These are phyloP conservation scores for Mastigias papua DNA, from an alignment of 30 jellyfish, hydroid and myxozoan species.

Conservation along the genomic window DNA sequence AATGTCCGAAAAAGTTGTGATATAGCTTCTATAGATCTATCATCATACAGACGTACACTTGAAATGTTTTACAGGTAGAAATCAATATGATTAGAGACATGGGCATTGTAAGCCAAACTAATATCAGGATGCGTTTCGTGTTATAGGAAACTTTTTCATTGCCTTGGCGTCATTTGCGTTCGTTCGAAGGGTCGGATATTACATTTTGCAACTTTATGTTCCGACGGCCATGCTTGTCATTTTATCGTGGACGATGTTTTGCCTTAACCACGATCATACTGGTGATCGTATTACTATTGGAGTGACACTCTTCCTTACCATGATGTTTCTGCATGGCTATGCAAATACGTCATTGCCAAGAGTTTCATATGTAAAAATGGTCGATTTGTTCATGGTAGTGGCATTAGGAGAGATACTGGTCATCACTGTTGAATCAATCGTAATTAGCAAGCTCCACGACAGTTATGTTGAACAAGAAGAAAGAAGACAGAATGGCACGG, in stretches of 20 bases:
- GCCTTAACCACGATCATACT: constrained; percentile 40
- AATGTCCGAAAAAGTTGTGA: too few species aligned
- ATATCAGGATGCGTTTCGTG: not conserved
- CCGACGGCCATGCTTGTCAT: constrained; percentile 76
- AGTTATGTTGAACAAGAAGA: constrained; percentile 5
- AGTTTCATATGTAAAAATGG: constrained; percentile 63
- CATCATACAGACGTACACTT: too few species aligned
- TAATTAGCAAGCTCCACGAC: constrained; percentile 30
- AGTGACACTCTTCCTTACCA: constrained; percentile 63
- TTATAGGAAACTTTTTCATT: constrained; percentile 36
- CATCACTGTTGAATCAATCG: constrained; percentile 53
- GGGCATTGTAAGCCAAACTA: too few species aligned
- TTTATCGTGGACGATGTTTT: constrained; percentile 69
- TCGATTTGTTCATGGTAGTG: constrained; percentile 63
- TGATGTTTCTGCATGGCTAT: constrained; percentile 70
- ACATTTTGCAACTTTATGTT: constrained; percentile 61
- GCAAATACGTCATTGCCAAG: constrained; percentile 70
- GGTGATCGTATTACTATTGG: constrained; percentile 77
- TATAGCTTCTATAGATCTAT: too few species aligned
- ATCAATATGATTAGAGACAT: too few species aligned
- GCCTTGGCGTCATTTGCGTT: constrained; percentile 36
- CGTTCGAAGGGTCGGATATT: constrained; percentile 62
- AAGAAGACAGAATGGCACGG: not conserved
- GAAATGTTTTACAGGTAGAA: too few species aligned
- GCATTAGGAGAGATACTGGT: constrained; percentile 48